Evolutionary conservation across 2,113 vertebrate species (phyloP), one percentile per base, ranked within the genome.

Genomic region (Gavialis gangeticus): DNA sequence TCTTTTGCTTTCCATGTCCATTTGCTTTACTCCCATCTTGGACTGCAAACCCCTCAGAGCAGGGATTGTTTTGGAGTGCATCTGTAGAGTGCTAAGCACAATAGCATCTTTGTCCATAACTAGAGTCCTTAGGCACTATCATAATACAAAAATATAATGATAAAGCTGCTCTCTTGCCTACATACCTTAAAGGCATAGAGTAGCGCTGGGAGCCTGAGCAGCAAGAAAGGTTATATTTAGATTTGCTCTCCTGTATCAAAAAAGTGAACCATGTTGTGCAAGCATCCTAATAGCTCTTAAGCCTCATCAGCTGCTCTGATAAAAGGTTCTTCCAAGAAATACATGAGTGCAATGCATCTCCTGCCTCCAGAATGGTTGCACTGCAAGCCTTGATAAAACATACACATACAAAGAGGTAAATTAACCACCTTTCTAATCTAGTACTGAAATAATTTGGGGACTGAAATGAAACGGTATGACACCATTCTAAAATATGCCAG

Each of bases 361-460:
- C 71, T 56, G 55, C 91, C 83, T 76, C 18, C 81, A 69, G 54
- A 92, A 64, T 1, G 86, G 81, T 82, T 28, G 55, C 8, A 55
- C 85, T 94, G 85, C 77, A 84, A 94, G 10, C 62, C 67, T 91
- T 93, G 91, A 85, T 69, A 92, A 79, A 90, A 69, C 19, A 87
- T 37, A 46, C 19, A 79, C 84, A 94, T 60, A 94, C 96, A 96
- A 77, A 2, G 34, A 90, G 21, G 79, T 66, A 94, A 91, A 60
- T 19, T 59, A 79, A 64, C 54, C 56, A 75, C 30, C 79, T 95
- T 97, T 94, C 77, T 95, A 84, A 82, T 94, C 79, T 90, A 85
- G 94, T 94, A 82, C 85, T 89, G 81, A 92, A 93, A 88, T 18
- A 69, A 34, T 66, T 93, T 27, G 82, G 87, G 85, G 13, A 71